Evolutionary conservation across 2,797 vertebrate genomes (phyloP).

Genomic region (Poeciliopsis presidionis): DNA sequence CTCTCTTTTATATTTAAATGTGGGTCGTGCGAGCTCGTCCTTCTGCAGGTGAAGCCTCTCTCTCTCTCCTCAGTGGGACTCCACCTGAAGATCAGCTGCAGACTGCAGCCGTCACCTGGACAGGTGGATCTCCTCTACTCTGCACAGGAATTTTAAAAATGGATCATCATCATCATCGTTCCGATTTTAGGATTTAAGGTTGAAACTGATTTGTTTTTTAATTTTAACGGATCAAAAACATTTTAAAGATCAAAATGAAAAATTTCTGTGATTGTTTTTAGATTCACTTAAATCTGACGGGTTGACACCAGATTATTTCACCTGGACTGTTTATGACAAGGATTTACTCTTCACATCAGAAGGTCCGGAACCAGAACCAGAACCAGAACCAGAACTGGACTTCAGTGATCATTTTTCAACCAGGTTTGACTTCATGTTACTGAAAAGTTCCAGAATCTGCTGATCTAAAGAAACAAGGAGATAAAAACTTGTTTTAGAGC

Average conservation of each 20-base stretch:
- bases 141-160: not conserved
- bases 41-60: conserved; percentile 53
- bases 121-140: conserved; percentile 23
- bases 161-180: not conserved
- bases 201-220: not conserved
- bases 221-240: too few species aligned
- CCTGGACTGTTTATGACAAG: not conserved
- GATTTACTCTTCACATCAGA: not conserved
- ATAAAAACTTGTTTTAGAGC: not conserved
- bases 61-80: conserved; percentile 19
- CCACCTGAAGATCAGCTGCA: conserved; percentile 35
- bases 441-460: not conserved
- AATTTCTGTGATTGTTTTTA: not conserved
- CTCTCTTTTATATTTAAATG: conserved; percentile 84
- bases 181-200: not conserved
- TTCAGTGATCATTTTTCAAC: conserved; percentile 4
- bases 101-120: conserved; percentile 5
- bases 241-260: not conserved
- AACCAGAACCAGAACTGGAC: conserved; percentile 13
- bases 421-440: conserved; percentile 24
- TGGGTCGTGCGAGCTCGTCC: conserved; percentile 44
- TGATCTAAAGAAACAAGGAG: not conserved
- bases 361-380: conserved; percentile 14
- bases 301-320: not conserved
- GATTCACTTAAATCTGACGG: not conserved